These are phyloP conservation scores for Drosophila rubida DNA, from an alignment of 2,888 invertebrate species.

Conservation along the genomic window DNA sequence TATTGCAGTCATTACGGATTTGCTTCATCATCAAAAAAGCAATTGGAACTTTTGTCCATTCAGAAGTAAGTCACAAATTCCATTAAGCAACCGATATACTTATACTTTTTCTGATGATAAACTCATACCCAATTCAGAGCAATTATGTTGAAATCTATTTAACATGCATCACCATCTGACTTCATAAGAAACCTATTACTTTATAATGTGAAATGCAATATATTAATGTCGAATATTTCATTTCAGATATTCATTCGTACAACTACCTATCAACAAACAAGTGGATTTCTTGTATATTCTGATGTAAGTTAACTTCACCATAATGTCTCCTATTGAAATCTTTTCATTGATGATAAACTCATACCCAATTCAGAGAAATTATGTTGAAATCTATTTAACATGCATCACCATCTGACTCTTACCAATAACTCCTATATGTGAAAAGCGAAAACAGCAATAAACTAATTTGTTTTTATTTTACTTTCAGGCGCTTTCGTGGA, in stretches of 20 bases:
- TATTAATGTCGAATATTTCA: background rate
- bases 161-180: conserved; percentile 76
- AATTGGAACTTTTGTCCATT: background rate
- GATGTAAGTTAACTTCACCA: conserved; percentile 13
- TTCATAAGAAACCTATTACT: background rate
- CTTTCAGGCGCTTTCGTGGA: conserved; percentile 16
- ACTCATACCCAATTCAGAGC: conserved; percentile 51
- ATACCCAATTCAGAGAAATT: conserved; percentile 51
- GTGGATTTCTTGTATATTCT: background rate
- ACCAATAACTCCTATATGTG: background rate
- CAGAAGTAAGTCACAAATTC: background rate
- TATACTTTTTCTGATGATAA: conserved; percentile 54
- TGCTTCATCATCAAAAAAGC: background rate
- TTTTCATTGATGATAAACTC: conserved; percentile 61
- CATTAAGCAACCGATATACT: background rate
- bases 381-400: conserved; percentile 60
- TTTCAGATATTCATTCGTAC: background rate
- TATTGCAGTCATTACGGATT: background rate
- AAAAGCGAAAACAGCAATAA: background rate
- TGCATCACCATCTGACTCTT: conserved; percentile 66
- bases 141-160: conserved; percentile 52
- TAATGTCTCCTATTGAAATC: conserved; percentile 37
- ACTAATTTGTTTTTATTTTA: conserved; percentile 24
- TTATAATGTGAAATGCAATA: background rate
- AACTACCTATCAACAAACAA: background rate